These are phyloP conservation scores for Bombus affinis DNA, from an alignment of 1,140 invertebrate genomes.

Conservation along the genomic window DNA sequence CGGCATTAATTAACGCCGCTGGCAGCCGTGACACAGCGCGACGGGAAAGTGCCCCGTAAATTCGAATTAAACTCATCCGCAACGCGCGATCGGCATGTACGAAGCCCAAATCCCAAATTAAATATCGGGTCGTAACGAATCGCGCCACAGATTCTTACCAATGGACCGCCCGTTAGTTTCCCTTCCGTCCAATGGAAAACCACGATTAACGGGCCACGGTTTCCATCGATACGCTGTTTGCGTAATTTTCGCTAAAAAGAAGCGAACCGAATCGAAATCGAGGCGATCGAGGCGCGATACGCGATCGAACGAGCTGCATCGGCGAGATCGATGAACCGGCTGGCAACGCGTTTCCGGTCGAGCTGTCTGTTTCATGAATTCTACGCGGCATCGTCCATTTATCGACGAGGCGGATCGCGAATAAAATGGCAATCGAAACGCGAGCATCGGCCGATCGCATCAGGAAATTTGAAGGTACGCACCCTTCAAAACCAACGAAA, in stretches of 20 bases:
- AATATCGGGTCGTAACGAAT: neutral
- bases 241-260: neutral
- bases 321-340: neutral
- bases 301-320: neutral
- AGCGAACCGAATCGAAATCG: neutral
- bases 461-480: neutral
- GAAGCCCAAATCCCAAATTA: neutral
- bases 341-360: constrained; percentile 7
- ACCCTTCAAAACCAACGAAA: neutral
- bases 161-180: neutral
- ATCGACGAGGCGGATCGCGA: constrained; percentile 16
- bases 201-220: constrained; percentile 2
- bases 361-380: neutral
- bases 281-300: neutral
- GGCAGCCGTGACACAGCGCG: neutral
- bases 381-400: neutral
- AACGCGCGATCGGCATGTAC: neutral
- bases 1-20: constrained; percentile 37
- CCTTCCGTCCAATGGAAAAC: constrained; percentile 12
- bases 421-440: constrained; percentile 34
- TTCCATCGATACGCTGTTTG: neutral
- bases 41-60: constrained; percentile 25
- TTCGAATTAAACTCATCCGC: constrained; percentile 11
- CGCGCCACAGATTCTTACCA: neutral
- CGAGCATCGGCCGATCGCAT: neutral